phyloP scores from a whole-genome alignment of 2,113 vertebrate genomes.

The Myotis yumanensis region DNA sequence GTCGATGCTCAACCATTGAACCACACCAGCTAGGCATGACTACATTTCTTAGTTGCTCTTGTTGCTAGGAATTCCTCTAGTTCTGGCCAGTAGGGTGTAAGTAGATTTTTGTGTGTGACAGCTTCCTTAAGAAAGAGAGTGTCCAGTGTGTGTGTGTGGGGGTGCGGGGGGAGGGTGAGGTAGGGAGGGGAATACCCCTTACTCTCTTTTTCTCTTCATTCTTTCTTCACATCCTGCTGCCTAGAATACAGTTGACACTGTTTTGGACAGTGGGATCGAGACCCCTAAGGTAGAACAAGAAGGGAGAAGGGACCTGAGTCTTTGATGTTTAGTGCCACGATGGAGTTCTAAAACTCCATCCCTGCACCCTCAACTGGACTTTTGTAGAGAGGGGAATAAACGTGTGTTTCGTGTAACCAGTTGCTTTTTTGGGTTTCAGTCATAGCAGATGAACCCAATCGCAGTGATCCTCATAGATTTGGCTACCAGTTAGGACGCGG shows the following conservation, averaged over 20 bases:
- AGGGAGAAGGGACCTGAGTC: neutral
- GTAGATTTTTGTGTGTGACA: neutral
- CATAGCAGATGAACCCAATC: neutral
- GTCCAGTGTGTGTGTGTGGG: neutral
- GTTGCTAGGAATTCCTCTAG: neutral
- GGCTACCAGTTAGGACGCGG: neutral
- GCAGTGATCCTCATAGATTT: neutral
- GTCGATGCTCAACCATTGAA: too few species aligned
- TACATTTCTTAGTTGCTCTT: neutral
- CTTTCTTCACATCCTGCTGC: neutral
- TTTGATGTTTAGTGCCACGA: neutral
- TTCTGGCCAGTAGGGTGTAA: neutral
- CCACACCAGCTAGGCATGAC: neutral
- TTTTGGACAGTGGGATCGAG: neutral
- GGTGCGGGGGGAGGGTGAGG: accelerated
- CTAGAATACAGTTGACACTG: neutral
- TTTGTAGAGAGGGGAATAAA: neutral
- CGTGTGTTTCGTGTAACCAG: neutral
- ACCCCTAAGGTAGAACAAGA: neutral
- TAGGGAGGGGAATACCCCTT: neutral
- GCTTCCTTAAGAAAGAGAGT: constrained; percentile 27
- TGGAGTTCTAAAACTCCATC: neutral
- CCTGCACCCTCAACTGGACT: neutral
- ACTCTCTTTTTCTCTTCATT: neutral
- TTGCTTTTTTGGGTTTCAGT: constrained; percentile 13